Base-by-base conservation (phyloP, 2,888 invertebrate species). In the Tromatobia lineatoria region DNA sequence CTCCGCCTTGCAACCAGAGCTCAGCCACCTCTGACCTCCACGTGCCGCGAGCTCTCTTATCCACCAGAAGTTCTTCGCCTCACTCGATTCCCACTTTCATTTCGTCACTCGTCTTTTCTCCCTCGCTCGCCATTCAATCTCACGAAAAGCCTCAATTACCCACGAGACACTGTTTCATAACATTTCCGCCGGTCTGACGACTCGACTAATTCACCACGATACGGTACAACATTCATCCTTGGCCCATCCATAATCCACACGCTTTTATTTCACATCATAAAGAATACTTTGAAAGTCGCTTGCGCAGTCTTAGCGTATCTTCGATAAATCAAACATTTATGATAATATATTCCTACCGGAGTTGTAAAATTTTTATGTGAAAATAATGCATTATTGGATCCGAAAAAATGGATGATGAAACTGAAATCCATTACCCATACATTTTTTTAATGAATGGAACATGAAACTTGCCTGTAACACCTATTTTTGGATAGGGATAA, bases 71-170 rank as follows among this genome's bases (percentile, higher is more conserved):
- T 79, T 79, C 64, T 42, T 29, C 54, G 23, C n/a, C 25, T 42
- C 4, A 10, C 38, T 71, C 52, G 15, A 25, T 66, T 64, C 54
- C 64, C 47, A 64, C 50, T 66, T 64, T 38, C 38, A 38, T 38
- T 64, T 42, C 38, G 50, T 59, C 59, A 15, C n/a, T 38, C 52
- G 25, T 25, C 25, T 23, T 10, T 20, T 57, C 57, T 38, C 20
- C 59, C 59, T 61, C 23, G 10, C 29, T 59, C 38, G 76, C 20
- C 77, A 69, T 77, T 59, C 20, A 50, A 45, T 69, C 67, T 47
- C 45, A 10, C 54, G 57, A 69, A 77, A 69, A 47, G 23, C 57
- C 69, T 66, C 75, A 76, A 66, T 76, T 67, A 66, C 38, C 71
- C 42, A 25, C 45, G 57, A 15, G 34, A 73, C 71, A 73, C 38